Percentiles rank a stretch among this genome's conserved stretches.
Conservation (phyloP, 2,113 vertebrate genomes). For the Hypanus sabinus region DNA sequence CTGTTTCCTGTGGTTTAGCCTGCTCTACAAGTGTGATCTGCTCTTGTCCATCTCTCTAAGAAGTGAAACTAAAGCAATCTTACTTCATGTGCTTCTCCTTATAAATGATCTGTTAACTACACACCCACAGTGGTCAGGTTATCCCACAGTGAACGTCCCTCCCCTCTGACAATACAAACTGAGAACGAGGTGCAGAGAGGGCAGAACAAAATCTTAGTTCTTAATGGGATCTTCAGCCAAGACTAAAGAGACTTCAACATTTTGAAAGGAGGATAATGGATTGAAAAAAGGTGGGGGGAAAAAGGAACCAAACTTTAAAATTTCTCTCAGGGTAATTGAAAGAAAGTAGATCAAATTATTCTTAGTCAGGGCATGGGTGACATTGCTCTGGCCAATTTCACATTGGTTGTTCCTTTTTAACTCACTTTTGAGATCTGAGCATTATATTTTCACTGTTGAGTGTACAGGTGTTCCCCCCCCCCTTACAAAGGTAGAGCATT, state of each 20-base stretch:
- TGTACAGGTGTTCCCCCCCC: no score
- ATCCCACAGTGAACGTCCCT: no score
- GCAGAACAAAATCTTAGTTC: no score
- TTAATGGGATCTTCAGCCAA: no score
- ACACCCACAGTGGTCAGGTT: no score
- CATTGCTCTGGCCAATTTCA: not conserved
- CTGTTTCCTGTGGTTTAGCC: conserved; percentile 3
- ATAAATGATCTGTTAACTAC: not conserved
- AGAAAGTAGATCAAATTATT: no score
- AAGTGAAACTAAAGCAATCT: not conserved
- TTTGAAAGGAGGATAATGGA: not conserved
- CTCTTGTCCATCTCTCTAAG: not conserved
- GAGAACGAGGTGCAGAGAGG: no score
- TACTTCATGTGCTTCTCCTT: not conserved
- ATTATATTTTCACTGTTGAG: not conserved
- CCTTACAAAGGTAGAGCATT: no score
- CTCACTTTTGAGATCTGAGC: no score
- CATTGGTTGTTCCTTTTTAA: no score
- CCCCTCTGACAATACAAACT: no score
- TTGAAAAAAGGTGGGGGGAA: not conserved
- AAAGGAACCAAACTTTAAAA: not conserved
- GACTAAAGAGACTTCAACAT: not conserved
- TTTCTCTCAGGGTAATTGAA: not conserved
- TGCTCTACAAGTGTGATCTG: not conserved
- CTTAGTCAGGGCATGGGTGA: not conserved